A percentile compares a stretch with the other conserved stretches of the same genome.
Conservation (phyloP, 2,888 invertebrate species). For the Dusona sp. region DNA sequence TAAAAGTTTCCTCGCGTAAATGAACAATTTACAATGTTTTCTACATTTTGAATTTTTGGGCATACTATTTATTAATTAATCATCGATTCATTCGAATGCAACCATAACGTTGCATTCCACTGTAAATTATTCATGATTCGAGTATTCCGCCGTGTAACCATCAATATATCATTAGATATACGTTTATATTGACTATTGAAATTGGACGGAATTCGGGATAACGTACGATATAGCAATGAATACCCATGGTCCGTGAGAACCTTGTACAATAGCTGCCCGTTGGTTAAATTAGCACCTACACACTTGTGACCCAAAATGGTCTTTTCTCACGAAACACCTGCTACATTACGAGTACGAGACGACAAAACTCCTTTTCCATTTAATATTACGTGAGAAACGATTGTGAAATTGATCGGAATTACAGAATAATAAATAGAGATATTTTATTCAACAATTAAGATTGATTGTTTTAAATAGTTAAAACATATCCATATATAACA, state of each 20-base stretch:
- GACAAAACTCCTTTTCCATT: conserved; percentile 20
- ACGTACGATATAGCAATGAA: not conserved
- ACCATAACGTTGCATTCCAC: not conserved
- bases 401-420: not conserved
- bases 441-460: not conserved
- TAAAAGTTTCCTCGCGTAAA: no score
- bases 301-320: conserved; percentile 61
- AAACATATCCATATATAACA: not conserved
- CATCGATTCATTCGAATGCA: conserved; percentile 30
- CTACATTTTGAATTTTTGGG: not conserved
- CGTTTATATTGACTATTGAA: conserved; percentile 27
- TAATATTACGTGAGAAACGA: conserved; percentile 12
- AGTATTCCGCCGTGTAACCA: not conserved
- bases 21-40: not conserved
- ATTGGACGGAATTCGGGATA: conserved; percentile 45
- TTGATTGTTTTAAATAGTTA: not conserved
- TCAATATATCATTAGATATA: not conserved
- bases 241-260: not conserved
- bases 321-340: conserved; percentile 67
- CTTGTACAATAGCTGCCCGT: not conserved
- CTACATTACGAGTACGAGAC: no score
- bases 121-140: conserved; percentile 42
- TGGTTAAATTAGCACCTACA: conserved; percentile 25
- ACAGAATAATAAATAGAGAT: not conserved
- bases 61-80: conserved; percentile 12